These are phyloP conservation scores for Hyperoplus lanceolatus DNA, from an alignment of 2,797 vertebrate species.

Conservation along the genomic window DNA sequence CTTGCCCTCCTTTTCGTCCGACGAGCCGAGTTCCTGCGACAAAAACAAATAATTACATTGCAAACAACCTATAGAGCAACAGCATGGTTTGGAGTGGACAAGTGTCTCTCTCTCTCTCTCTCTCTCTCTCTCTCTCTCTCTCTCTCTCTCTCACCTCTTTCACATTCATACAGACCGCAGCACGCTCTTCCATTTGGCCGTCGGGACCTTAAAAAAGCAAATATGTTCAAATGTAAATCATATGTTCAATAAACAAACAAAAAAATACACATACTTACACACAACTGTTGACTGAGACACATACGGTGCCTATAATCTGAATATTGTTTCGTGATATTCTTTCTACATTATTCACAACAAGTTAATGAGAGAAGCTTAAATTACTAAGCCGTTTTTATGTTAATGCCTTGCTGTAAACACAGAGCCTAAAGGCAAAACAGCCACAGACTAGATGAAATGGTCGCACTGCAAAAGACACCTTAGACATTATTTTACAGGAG, in stretches of 20 bases:
- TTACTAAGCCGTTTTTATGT: neutral
- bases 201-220: conserved; percentile 35
- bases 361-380: neutral
- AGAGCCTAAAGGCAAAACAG: neutral
- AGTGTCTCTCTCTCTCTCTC: too few relatives aligned
- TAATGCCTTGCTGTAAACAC: neutral
- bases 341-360: neutral
- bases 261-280: neutral
- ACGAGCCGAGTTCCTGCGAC: conserved; percentile 47
- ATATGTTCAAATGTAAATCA: neutral
- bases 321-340: neutral
- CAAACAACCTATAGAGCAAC: neutral
- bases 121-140: too few relatives aligned
- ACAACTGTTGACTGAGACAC: too few relatives aligned
- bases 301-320: neutral
- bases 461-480: neutral
- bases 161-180: neutral
- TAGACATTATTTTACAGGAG: neutral
- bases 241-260: neutral
- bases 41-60: neutral
- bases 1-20: conserved; percentile 41
- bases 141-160: conserved; percentile 33
- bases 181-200: neutral
- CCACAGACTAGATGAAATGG: neutral
- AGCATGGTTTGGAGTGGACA: neutral